A percentile compares a stretch with the other conserved stretches of the same genome.
Conservation (phyloP, 2,888 invertebrate species). For the Craniophora ligustri region DNA sequence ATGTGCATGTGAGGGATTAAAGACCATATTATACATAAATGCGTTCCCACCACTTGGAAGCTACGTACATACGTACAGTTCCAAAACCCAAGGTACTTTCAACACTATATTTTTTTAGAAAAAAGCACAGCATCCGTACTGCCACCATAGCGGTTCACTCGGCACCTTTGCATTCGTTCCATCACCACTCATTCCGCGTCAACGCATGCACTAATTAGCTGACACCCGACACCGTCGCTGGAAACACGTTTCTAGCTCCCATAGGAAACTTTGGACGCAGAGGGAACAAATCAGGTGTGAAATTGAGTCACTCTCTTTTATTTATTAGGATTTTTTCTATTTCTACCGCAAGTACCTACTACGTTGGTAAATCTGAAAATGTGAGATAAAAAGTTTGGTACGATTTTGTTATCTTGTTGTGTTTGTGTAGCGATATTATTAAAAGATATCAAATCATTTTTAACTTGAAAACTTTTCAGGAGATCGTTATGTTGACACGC, state of each 20-base stretch:
- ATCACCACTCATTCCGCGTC: conserved; percentile 80
- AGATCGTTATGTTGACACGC: conserved; percentile 1
- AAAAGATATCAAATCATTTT: conserved; percentile 3
- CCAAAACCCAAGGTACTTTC: conserved; percentile 13
- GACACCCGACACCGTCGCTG: conserved; percentile 74
- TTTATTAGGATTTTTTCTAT: conserved; percentile 44
- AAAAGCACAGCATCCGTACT: conserved; percentile 24
- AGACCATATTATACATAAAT: no score
- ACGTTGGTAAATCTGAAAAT: conserved; percentile 1
- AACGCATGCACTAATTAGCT: conserved; percentile 84
- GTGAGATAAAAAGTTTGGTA: neutral
- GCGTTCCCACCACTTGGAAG: neutral
- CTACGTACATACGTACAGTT: neutral
- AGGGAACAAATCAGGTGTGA: conserved; percentile 77
- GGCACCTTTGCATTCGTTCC: conserved; percentile 72
- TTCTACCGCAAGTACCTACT: neutral
- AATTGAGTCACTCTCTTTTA: conserved; percentile 72
- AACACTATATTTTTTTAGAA: conserved; percentile 17
- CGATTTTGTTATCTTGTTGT: neutral
- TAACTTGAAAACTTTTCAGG: conserved; percentile 10
- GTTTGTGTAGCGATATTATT: neutral
- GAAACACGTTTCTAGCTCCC: conserved; percentile 69
- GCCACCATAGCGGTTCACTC: conserved; percentile 65
- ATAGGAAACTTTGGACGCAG: conserved; percentile 70
- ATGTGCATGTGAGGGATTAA: no score